Percentiles rank a stretch among this genome's conserved stretches.
Conservation (phyloP, 2,113 vertebrate genomes). For the Electrona antarctica region DNA sequence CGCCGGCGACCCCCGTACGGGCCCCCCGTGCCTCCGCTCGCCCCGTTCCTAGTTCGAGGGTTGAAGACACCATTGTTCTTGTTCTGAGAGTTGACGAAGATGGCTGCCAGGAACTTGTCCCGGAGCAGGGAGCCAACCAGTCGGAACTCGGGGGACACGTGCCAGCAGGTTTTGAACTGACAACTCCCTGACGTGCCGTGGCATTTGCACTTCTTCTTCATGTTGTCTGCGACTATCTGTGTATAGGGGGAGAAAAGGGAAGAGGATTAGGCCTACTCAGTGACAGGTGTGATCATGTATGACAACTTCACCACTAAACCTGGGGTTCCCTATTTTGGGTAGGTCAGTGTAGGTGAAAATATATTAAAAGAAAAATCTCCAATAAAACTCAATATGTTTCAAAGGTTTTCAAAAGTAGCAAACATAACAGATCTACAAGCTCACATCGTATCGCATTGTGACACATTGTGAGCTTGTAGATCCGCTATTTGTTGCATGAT, state of each 20-base stretch:
- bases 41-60: slow-evolving; percentile 68
- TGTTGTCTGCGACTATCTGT: slow-evolving; percentile 89
- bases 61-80: slow-evolving; percentile 90
- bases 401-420: too few species aligned
- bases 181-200: slow-evolving; percentile 93
- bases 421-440: too few species aligned
- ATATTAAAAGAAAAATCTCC: too few species aligned
- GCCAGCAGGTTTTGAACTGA: slow-evolving; percentile 94
- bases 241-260: slow-evolving; percentile 24
- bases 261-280: background rate
- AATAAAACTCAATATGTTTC: too few species aligned
- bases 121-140: slow-evolving; percentile 83
- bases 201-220: slow-evolving; percentile 91
- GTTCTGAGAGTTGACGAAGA: slow-evolving; percentile 90
- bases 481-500: too few species aligned
- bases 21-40: slow-evolving; percentile 42
- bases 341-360: too few species aligned
- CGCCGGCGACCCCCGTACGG: slow-evolving; percentile 69
- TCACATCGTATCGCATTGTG: too few species aligned
- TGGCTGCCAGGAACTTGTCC: slow-evolving; percentile 84
- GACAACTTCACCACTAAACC: too few species aligned
- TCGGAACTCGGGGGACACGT: slow-evolving; percentile 89
- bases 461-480: too few species aligned
- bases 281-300: too few species aligned
- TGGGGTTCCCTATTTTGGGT: too few species aligned